Evolutionary conservation across 2,113 vertebrate genomes (phyloP).

Genomic region (Colaptes auratus): DNA sequence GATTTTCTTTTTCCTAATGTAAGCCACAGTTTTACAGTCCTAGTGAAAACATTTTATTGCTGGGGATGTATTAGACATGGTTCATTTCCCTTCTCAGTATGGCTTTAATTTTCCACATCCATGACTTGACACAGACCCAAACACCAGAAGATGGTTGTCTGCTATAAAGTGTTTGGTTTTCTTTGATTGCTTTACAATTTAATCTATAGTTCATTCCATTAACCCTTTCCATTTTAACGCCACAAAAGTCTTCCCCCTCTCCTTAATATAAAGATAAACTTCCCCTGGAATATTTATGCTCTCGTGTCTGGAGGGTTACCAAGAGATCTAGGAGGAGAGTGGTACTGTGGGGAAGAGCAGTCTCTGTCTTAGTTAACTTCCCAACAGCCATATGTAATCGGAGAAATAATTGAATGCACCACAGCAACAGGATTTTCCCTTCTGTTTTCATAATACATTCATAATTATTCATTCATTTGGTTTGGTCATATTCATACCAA

Average conservation of each 20-base stretch:
- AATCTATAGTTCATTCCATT: conserved; percentile 86
- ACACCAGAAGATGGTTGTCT: conserved; percentile 85
- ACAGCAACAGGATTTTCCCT: conserved; percentile 41
- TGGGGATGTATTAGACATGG: conserved; percentile 88
- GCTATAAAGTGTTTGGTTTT: conserved; percentile 86
- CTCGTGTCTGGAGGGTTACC: not conserved
- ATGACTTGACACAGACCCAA: conserved; percentile 88
- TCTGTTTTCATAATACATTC: conserved; percentile 65
- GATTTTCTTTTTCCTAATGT: conserved; percentile 89
- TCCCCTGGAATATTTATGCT: conserved; percentile 48
- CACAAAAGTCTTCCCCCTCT: conserved; percentile 68
- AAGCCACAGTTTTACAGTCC: conserved; percentile 88
- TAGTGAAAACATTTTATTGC: conserved; percentile 89
- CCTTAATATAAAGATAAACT: conserved; percentile 81
- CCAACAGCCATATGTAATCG: not conserved
- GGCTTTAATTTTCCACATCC: conserved; percentile 93
- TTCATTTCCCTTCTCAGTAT: conserved; percentile 89
- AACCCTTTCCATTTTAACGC: conserved; percentile 84
- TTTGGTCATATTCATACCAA: conserved; percentile 59
- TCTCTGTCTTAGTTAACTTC: conserved; percentile 59
- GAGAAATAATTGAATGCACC: conserved; percentile 65
- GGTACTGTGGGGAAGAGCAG: not conserved
- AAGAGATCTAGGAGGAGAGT: not conserved
- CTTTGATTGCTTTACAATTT: conserved; percentile 90
- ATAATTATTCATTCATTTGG: conserved; percentile 73